A percentile compares a stretch with the other conserved stretches of the same genome.
phyloP scores from a whole-genome alignment of 2,888 invertebrate genomes.

The Orthonychiurus folsomi region DNA sequence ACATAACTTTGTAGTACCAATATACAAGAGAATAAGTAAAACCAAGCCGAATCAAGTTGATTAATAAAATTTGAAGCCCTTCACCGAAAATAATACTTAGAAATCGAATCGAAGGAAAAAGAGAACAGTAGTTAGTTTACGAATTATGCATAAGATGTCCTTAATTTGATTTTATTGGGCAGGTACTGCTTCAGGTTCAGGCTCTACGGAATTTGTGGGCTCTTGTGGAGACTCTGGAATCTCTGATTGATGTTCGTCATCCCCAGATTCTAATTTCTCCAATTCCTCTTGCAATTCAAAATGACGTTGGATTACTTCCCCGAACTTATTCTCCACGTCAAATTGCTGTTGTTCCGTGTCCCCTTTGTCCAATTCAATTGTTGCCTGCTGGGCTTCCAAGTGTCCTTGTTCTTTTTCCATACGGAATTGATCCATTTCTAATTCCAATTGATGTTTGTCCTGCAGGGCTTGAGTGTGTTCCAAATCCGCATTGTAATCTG shows the following conservation, averaged over 20 bases:
- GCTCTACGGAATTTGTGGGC: no score
- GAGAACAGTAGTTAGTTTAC: no score
- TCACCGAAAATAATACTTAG: no score
- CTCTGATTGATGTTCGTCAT: background rate
- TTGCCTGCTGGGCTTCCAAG: slow-evolving; percentile 6
- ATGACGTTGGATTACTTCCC: background rate
- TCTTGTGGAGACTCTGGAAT: background rate
- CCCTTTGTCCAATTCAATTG: slow-evolving; percentile 8
- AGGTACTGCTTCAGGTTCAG: no score
- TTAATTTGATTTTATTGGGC: no score
- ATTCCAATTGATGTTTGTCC: background rate
- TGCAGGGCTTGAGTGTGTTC: slow-evolving; percentile 6
- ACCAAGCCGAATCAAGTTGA: no score
- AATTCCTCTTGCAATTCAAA: background rate
- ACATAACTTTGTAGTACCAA: no score
- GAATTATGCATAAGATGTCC: no score
- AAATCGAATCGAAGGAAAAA: no score
- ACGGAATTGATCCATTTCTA: background rate
- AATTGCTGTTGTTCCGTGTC: slow-evolving; percentile 10
- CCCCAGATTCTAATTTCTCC: no score
- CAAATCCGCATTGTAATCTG: background rate
- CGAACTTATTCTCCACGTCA: background rate
- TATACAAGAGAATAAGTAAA: no score
- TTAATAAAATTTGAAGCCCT: no score
- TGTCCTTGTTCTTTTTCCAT: background rate